Evolutionary conservation across 1,140 invertebrate genomes (phyloP), one percentile per base, ranked within the genome.

Genomic region (Rhopalosiphum maidis): DNA sequence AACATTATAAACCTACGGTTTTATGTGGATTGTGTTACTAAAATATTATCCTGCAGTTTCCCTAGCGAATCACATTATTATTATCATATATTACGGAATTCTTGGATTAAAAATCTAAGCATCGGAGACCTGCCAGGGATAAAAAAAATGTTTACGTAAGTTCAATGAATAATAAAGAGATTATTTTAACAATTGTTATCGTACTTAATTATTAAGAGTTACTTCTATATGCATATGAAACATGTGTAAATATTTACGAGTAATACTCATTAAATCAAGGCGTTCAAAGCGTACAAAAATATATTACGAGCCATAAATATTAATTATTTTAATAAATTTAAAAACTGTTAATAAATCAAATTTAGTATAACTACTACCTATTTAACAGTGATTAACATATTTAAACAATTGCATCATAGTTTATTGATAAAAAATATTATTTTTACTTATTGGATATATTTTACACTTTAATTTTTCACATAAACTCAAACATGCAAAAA

Each of bases 1-100:
- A 48, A 87, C 43, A 87, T 87, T 87, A 87, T 87, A 30, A 87
- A 48, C 86, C 46, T 87, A n/a, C 41, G 30, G 25, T 51, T 35
- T 51, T 88, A n/a, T 51, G 46, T 51, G 86, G 21, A 88, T 51
- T 51, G 21, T 88, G 46, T 88, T 35, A 51, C 46, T 88, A 51
- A 35, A 88, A 51, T 88, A 88, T 88, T 88, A 51, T 46, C 86
- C 86, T 77, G 30, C 4, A 51, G 46, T 88, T 48, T 88, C 15
- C 46, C 46, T 48, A 8, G 21, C 46, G 21, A 88, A 88, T 23
- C 21, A 86, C 43, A 88, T 51, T 51, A 48, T 88, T 51, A 88
- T 86, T 43, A 43, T 46, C 23, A 46, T 43, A 46, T 46, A 41
- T 86, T 41, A 43, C 4, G 9, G 41, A 25, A 43, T 86, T 86